phyloP scores from a whole-genome alignment of 2,113 vertebrate genomes.

The Centropus bengalensis region DNA sequence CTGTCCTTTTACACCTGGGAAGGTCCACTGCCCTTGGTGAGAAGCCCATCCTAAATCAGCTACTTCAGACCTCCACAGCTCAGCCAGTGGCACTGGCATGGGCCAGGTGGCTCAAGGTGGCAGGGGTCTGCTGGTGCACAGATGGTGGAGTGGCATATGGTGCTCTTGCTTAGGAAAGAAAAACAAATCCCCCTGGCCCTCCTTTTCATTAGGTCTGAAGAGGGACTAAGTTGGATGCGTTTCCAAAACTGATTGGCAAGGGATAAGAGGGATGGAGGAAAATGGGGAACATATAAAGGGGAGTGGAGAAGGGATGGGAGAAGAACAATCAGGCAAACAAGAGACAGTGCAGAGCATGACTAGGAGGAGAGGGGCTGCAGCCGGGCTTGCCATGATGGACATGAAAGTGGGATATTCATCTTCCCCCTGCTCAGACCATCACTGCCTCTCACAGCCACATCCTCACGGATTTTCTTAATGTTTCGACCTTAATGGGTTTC shows the following conservation, averaged over 20 bases:
- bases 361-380: not conserved
- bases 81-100: not conserved
- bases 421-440: not conserved
- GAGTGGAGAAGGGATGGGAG: not conserved
- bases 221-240: not conserved
- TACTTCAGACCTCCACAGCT: not conserved
- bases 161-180: not conserved
- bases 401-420: not conserved
- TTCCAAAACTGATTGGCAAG: not conserved
- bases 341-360: not conserved
- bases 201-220: not conserved
- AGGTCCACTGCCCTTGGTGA: not conserved
- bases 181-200: not conserved
- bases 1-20: not conserved
- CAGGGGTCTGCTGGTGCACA: not conserved
- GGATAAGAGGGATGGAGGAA: not conserved
- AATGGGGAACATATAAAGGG: not conserved
- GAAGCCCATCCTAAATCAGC: not conserved
- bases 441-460: slow-evolving; percentile 4
- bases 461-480: slow-evolving; percentile 14
- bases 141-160: not conserved
- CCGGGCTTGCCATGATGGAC: not conserved
- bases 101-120: rapidly evolving
- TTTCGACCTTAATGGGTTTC: slow-evolving; percentile 61
- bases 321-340: not conserved